phyloP scores from a whole-genome alignment of 2,113 vertebrate species.

The Arizona elegans region DNA sequence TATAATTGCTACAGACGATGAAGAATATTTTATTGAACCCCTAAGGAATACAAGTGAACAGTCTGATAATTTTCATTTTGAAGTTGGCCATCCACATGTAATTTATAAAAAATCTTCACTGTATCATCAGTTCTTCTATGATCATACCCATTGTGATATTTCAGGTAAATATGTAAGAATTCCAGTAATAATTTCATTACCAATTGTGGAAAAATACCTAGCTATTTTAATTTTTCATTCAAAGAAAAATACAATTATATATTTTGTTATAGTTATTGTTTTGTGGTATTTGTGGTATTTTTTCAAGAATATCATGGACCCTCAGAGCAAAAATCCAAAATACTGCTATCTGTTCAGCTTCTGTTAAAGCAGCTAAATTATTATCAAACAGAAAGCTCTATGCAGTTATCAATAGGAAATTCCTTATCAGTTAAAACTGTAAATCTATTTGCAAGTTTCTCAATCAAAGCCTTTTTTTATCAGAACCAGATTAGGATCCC shows the following conservation, averaged over 20 bases:
- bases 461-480: background rate
- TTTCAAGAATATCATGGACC: background rate
- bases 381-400: background rate
- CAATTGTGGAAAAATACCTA: background rate
- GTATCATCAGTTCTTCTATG: slow-evolving; percentile 80
- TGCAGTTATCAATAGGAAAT: background rate
- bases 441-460: background rate
- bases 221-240: slow-evolving; percentile 18
- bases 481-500: background rate
- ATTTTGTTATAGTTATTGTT: background rate
- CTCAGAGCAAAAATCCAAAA: background rate
- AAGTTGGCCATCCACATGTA: slow-evolving; percentile 93
- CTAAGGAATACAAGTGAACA: slow-evolving; percentile 89
- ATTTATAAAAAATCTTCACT: slow-evolving; percentile 97
- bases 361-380: background rate
- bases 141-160: slow-evolving; percentile 89
- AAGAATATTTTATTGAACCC: slow-evolving; percentile 99
- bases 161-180: slow-evolving; percentile 79
- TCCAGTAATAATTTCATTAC: slow-evolving; percentile 19
- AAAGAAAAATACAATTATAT: background rate
- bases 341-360: background rate
- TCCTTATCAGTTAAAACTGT: background rate
- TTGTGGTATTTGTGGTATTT: background rate
- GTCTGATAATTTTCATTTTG: slow-evolving; percentile 82
- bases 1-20: slow-evolving; percentile 96